These are phyloP conservation scores for Melanotaenia boesemani DNA, from an alignment of 2,797 vertebrate genomes.

Conservation along the genomic window DNA sequence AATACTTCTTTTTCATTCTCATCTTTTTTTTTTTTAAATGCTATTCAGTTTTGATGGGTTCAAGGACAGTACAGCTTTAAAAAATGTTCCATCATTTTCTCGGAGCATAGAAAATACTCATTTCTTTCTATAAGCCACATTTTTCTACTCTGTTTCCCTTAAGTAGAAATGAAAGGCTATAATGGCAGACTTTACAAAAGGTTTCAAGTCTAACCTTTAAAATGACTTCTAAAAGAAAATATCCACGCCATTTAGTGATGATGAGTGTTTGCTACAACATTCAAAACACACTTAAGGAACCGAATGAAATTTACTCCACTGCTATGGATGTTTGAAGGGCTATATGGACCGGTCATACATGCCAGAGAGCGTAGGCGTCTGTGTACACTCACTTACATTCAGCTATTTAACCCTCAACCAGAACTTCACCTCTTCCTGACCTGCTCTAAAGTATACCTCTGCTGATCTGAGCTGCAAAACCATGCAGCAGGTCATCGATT, in stretches of 20 bases:
- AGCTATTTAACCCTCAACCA: conserved; percentile 39
- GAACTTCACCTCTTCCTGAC: conserved; percentile 50
- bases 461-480: conserved; percentile 38
- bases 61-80: conserved; percentile 57
- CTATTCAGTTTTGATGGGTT: conserved; percentile 51
- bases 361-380: conserved; percentile 10
- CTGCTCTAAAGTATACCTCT: conserved; percentile 39
- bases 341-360: neutral
- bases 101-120: conserved; percentile 30
- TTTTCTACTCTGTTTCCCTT: conserved; percentile 36
- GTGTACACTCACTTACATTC: conserved; percentile 15
- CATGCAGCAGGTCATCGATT: conserved; percentile 43
- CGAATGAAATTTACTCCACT: conserved; percentile 3
- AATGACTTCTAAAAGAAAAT: conserved; percentile 39
- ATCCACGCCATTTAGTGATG: neutral
- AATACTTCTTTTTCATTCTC: conserved; percentile 23
- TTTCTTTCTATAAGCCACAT: conserved; percentile 36
- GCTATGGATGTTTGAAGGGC: conserved; percentile 5
- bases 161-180: conserved; percentile 50
- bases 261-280: conserved; percentile 1
- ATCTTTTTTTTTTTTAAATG: conserved; percentile 27
- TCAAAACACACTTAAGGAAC: conserved; percentile 1
- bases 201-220: conserved; percentile 45
- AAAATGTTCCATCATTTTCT: conserved; percentile 47
- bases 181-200: conserved; percentile 39